Conservation (phyloP, 2,113 vertebrate species). For the Myodes glareolus region DNA sequence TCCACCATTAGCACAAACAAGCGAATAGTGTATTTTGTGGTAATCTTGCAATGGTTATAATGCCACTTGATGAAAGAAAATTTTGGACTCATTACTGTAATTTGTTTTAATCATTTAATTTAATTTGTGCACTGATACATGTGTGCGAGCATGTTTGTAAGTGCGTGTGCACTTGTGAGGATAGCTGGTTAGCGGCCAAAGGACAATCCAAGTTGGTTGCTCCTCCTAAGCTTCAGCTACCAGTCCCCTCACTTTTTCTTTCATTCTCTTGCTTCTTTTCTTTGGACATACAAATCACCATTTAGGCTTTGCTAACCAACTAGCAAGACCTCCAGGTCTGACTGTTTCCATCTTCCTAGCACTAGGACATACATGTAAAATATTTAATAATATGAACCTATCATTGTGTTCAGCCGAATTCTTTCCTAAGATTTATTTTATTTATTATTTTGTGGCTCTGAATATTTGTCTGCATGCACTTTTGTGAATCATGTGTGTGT, state of each 20-base stretch:
- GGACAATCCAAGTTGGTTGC: not conserved
- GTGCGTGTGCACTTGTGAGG: not conserved
- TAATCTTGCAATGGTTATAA: not conserved
- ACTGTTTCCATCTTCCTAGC: not conserved
- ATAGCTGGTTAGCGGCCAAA: not conserved
- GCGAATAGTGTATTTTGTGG: not conserved
- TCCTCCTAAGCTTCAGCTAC: not conserved
- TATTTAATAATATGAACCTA: not conserved
- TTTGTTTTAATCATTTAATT: not conserved
- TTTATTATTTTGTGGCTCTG: not conserved
- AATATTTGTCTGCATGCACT: not conserved
- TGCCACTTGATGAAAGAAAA: not conserved
- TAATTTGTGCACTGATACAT: not conserved
- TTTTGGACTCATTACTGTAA: not conserved
- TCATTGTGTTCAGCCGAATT: not conserved
- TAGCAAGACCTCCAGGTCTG: not conserved
- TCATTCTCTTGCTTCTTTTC: not conserved
- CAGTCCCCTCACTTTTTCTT: not conserved
- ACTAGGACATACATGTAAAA: not conserved
- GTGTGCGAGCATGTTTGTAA: not conserved
- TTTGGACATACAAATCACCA: not conserved
- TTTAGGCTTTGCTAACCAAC: no score
- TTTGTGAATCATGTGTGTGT: not conserved
- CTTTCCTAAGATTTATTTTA: not conserved
- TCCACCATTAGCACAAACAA: no score